Conservation (phyloP, 2,113 vertebrate species). For the Oreotragus oreotragus region DNA sequence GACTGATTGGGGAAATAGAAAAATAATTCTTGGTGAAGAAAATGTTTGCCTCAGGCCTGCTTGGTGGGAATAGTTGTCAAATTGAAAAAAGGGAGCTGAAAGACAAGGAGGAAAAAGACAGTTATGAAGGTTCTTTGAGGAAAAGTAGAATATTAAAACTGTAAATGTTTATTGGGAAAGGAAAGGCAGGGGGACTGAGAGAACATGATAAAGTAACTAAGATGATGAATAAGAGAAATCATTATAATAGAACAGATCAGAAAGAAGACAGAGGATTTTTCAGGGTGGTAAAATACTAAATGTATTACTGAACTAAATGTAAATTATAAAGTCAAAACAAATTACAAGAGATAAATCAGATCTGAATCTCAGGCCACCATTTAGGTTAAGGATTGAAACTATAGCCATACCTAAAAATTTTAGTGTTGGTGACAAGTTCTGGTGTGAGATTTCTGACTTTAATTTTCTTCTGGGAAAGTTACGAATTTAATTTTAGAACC, state of each 20-base stretch:
- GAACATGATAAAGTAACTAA: background rate
- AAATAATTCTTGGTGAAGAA: background rate
- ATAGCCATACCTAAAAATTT: background rate
- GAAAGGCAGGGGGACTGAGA: background rate
- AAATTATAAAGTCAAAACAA: constrained; percentile 21
- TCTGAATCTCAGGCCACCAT: background rate
- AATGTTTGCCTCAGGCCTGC: background rate
- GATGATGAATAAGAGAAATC: background rate
- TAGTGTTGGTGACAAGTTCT: background rate
- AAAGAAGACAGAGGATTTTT: background rate
- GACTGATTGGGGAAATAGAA: background rate
- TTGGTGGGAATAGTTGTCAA: background rate
- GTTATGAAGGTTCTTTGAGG: background rate
- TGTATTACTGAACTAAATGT: background rate
- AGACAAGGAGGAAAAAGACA: background rate
- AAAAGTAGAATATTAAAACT: background rate
- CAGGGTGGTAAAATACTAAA: background rate
- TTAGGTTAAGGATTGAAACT: background rate
- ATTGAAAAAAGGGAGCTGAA: background rate
- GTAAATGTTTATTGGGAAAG: background rate
- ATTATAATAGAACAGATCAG: background rate
- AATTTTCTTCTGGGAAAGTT: background rate
- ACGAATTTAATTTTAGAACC: constrained; percentile 2
- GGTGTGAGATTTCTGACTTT: background rate
- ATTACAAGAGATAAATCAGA: background rate